Evolutionary conservation across 2,797 vertebrate species (phyloP).

Genomic region (Cetoscarus ocellatus): DNA sequence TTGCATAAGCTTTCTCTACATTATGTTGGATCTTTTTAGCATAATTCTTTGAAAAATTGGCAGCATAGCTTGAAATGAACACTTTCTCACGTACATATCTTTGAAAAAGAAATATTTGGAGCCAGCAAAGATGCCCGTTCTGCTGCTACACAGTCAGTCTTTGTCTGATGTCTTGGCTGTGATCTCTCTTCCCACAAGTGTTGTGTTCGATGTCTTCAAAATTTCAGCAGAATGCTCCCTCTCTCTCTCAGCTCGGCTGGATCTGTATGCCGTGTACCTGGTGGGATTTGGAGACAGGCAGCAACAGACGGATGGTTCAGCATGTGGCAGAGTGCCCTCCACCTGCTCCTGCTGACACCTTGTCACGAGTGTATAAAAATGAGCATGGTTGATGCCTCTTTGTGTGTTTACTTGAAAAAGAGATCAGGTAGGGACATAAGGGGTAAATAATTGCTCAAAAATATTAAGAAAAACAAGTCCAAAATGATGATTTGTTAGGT

Average conservation of each 20-base stretch:
- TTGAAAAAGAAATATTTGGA: constrained; percentile 8
- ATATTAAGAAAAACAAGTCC: constrained; percentile 2
- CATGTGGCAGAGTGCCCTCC: constrained; percentile 69
- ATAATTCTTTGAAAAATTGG: constrained; percentile 6
- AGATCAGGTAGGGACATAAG: background rate
- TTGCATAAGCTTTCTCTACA: background rate
- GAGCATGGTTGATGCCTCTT: constrained; percentile 12
- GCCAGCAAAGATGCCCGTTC: constrained; percentile 48
- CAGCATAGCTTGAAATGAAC: constrained; percentile 37
- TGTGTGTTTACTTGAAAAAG: constrained; percentile 3
- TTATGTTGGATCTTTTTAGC: background rate
- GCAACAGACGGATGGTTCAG: constrained; percentile 76
- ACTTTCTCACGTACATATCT: constrained; percentile 26
- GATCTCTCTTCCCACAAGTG: constrained; percentile 32
- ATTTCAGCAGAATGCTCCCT: constrained; percentile 25
- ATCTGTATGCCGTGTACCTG: constrained; percentile 54
- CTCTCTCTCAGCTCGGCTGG: constrained; percentile 33
- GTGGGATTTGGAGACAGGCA: constrained; percentile 46
- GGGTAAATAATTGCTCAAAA: constrained; percentile 2
- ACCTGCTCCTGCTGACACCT: constrained; percentile 70
- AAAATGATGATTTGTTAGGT: constrained; percentile 12
- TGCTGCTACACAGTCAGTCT: constrained; percentile 42
- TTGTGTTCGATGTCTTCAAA: constrained; percentile 14
- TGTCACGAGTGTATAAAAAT: constrained; percentile 56
- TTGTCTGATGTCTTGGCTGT: constrained; percentile 53